Evolutionary conservation across 2,888 invertebrate genomes (phyloP).

Genomic region (Eupithecia vulgata): DNA sequence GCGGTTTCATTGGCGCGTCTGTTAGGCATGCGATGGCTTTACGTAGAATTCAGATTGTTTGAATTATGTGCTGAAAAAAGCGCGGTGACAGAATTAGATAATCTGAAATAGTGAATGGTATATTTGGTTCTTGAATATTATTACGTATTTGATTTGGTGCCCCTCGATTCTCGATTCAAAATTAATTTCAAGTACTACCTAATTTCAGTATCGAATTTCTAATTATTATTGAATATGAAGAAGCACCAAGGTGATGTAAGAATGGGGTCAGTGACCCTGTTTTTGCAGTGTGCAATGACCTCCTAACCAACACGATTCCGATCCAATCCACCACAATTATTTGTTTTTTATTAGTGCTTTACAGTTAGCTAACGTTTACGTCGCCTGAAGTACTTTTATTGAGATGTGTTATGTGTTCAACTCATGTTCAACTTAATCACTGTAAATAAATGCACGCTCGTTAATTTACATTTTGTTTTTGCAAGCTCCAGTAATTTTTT

Average conservation of each 20-base stretch:
- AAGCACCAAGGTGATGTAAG: slow-evolving; percentile 68
- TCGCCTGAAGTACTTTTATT: slow-evolving; percentile 24
- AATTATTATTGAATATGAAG: slow-evolving; percentile 47
- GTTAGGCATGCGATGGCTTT: not conserved
- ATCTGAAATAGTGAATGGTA: not conserved
- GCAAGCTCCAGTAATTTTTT: not conserved
- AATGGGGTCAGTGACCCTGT: slow-evolving; percentile 71
- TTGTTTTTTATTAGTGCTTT: slow-evolving; percentile 46
- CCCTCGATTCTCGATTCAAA: not conserved
- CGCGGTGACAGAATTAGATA: not conserved
- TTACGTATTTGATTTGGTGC: not conserved
- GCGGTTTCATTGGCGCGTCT: not conserved
- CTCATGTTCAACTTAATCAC: not conserved
- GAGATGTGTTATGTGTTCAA: too few species aligned
- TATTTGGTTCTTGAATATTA: not conserved
- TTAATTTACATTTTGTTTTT: not conserved
- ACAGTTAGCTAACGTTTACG: slow-evolving; percentile 44
- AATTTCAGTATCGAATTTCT: not conserved
- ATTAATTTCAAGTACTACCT: not conserved
- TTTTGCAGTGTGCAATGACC: slow-evolving; percentile 76
- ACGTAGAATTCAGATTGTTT: not conserved
- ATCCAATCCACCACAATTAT: slow-evolving; percentile 56
- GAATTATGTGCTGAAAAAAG: not conserved
- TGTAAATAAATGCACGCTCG: not conserved
- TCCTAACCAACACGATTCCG: slow-evolving; percentile 65